Conservation (phyloP, 2,113 vertebrate genomes). For the Spermophilus dauricus region DNA sequence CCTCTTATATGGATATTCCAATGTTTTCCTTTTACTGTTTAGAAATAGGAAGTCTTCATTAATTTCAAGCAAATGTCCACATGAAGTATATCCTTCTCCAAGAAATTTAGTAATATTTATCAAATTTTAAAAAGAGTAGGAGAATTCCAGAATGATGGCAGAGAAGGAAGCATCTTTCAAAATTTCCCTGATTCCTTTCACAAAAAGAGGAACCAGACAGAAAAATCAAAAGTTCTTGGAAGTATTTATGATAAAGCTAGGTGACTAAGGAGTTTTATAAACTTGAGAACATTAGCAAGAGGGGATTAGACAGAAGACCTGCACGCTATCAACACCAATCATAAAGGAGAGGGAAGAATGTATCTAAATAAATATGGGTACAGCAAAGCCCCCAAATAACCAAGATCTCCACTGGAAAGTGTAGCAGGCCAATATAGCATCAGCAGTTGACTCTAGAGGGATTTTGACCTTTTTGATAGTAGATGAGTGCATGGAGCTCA, state of each 20-base stretch:
- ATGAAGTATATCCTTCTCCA: not conserved
- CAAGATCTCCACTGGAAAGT: not conserved
- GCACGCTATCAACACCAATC: too few species aligned
- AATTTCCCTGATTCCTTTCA: not conserved
- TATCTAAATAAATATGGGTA: not conserved
- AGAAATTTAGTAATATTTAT: not conserved
- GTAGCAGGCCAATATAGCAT: not conserved
- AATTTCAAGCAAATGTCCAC: constrained; percentile 36
- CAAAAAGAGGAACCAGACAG: constrained; percentile 29
- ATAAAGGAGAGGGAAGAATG: not conserved
- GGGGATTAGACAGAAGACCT: not conserved
- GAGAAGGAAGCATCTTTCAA: not conserved
- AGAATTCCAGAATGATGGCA: constrained; percentile 16
- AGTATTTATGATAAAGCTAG: constrained; percentile 51
- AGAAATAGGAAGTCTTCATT: not conserved
- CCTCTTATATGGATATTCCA: constrained; percentile 28
- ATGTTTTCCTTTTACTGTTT: not conserved
- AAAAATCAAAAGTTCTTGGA: not conserved
- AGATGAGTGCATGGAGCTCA: not conserved
- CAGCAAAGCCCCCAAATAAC: not conserved
- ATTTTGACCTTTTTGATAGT: not conserved
- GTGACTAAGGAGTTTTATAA: not conserved
- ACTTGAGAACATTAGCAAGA: constrained; percentile 40
- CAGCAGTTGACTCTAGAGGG: not conserved
- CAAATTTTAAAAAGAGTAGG: constrained; percentile 42